Evolutionary conservation across 1,140 invertebrate species (phyloP).

Genomic region (Lordiphosa stackelbergi): DNA sequence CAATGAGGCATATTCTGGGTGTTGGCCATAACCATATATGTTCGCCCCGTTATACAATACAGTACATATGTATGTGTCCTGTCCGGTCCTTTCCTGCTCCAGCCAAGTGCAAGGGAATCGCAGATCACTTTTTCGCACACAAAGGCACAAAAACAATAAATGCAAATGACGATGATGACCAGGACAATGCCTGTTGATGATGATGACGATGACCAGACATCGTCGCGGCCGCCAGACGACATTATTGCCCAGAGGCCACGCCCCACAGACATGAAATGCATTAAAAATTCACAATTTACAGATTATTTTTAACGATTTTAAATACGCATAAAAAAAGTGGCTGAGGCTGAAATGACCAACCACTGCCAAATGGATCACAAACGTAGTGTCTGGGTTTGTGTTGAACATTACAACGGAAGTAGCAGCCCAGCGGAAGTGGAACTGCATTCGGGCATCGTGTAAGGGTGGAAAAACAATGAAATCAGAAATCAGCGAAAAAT

Average conservation of each 20-base stretch:
- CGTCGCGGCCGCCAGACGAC: conserved; percentile 49
- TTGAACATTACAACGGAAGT: conserved; percentile 38
- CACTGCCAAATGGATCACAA: conserved; percentile 60
- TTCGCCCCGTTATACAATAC: conserved; percentile 14
- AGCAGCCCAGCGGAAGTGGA: conserved; percentile 39
- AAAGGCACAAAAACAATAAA: conserved; percentile 72
- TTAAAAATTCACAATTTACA: conserved; percentile 74
- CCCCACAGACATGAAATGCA: conserved; percentile 64
- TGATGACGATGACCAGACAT: conserved; percentile 40
- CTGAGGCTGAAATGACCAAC: neutral
- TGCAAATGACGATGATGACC: conserved; percentile 56
- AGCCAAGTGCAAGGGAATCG: conserved; percentile 61
- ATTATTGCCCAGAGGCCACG: conserved; percentile 47
- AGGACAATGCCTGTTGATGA: conserved; percentile 24
- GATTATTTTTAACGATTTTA: conserved; percentile 75
- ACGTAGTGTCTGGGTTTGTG: conserved; percentile 15
- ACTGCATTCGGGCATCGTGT: conserved; percentile 7
- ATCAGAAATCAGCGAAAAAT: conserved; percentile 36
- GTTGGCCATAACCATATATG: conserved; percentile 31
- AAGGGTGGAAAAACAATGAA: conserved; percentile 18
- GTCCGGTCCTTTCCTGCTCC: conserved; percentile 12
- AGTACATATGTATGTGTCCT: conserved; percentile 11
- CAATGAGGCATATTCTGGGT: conserved; percentile 47
- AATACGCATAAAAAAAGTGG: conserved; percentile 61
- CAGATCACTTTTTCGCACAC: conserved; percentile 70